Percentiles rank a stretch among this genome's conserved stretches.
Evolutionary conservation across 2,797 vertebrate genomes (phyloP).

Genomic region (Octomys mimax): DNA sequence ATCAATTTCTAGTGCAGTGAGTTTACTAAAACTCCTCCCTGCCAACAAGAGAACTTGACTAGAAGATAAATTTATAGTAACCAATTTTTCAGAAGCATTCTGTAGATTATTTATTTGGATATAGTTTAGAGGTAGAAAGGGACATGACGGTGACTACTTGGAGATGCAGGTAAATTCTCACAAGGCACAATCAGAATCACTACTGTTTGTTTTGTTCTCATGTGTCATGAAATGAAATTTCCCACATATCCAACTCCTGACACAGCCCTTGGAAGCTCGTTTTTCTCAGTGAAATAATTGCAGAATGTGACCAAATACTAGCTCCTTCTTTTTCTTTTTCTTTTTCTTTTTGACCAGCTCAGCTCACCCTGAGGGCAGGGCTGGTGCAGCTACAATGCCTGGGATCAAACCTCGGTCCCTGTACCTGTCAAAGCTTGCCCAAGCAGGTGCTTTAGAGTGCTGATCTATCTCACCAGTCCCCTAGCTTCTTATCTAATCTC

Average conservation of each 20-base stretch:
- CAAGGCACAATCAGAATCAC: background rate
- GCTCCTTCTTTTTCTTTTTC: background rate
- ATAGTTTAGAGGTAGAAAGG: background rate
- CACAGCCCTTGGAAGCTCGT: background rate
- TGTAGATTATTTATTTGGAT: background rate
- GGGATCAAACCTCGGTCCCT: no score
- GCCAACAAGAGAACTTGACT: background rate
- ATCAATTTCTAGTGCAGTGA: background rate
- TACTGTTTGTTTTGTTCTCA: background rate
- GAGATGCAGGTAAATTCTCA: background rate
- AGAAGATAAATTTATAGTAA: conserved; percentile 22
- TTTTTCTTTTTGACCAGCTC: no score
- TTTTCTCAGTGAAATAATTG: background rate
- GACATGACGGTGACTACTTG: background rate
- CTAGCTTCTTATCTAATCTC: background rate
- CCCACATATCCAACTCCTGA: background rate
- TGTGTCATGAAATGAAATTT: background rate
- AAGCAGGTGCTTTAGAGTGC: no score
- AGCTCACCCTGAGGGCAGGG: no score
- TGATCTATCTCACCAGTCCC: background rate
- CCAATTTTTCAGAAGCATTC: background rate
- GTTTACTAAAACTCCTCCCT: background rate
- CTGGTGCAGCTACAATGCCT: no score
- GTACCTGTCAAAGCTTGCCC: no score
- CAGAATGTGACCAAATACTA: conserved; percentile 8